Percentiles rank a stretch among this genome's conserved stretches.
These are phyloP conservation scores for Lasiurus cinereus DNA, from an alignment of 2,113 vertebrate species.

Conservation along the genomic window DNA sequence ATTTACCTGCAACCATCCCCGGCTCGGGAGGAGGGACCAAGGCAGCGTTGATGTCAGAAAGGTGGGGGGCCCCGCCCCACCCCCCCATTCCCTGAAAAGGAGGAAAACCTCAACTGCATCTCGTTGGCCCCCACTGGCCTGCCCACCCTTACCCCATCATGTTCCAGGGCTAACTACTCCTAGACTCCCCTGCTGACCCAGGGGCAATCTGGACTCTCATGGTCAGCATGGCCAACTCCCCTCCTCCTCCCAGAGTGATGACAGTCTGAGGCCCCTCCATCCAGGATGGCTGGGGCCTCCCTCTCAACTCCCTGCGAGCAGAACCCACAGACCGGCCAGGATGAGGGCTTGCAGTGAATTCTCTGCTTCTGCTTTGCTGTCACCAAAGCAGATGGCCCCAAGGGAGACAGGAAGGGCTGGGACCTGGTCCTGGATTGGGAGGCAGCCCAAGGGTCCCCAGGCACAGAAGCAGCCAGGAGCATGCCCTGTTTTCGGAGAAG, in stretches of 20 bases:
- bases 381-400: conserved; percentile 67
- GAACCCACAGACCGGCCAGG: conserved; percentile 43
- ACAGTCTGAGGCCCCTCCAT: background rate
- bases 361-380: conserved; percentile 81
- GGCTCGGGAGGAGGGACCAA: conserved; percentile 81
- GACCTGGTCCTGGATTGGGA: background rate
- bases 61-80: conserved; percentile 82
- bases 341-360: conserved; percentile 79
- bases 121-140: conserved; percentile 77
- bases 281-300: conserved; percentile 5
- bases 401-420: background rate
- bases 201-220: background rate
- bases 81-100: conserved; percentile 82
- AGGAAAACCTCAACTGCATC: conserved; percentile 85
- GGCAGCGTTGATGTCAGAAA: conserved; percentile 82
- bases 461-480: conserved; percentile 3
- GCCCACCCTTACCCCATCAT: conserved; percentile 71
- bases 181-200: conserved; percentile 13
- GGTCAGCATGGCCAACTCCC: conserved; percentile 34
- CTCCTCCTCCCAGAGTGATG: background rate
- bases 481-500: background rate
- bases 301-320: conserved; percentile 3
- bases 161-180: conserved; percentile 59
- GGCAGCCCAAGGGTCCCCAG: background rate
- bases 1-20: conserved; percentile 84